A percentile compares a stretch with the other conserved stretches of the same genome.
Evolutionary conservation across 2,113 vertebrate species (phyloP).

Genomic region (Crotophaga sulcirostris): DNA sequence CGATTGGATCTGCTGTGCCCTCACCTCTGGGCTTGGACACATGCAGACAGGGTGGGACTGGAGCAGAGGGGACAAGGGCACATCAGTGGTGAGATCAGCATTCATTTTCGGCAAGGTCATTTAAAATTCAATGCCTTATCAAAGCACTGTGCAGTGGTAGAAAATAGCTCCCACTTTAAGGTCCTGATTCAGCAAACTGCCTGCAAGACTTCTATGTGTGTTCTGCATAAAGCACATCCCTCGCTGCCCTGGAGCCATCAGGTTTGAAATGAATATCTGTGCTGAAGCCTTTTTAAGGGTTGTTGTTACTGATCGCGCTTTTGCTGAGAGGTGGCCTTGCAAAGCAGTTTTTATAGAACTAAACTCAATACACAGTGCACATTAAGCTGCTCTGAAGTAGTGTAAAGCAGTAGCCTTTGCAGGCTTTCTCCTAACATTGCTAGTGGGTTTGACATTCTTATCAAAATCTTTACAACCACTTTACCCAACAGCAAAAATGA

Average conservation of each 20-base stretch:
- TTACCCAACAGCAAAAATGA: background rate
- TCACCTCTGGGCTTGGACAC: background rate
- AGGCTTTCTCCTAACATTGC: background rate
- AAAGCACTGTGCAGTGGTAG: background rate
- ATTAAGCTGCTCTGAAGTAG: background rate
- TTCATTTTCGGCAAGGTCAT: background rate
- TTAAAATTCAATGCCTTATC: background rate
- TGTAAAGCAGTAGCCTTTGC: background rate
- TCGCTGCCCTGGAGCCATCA: fast-evolving
- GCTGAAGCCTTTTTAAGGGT: background rate
- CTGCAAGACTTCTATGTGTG: background rate
- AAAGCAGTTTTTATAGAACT: background rate
- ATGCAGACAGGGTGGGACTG: background rate
- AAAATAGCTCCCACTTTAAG: background rate
- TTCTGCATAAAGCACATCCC: background rate
- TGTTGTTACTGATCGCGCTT: background rate
- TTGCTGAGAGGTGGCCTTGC: background rate
- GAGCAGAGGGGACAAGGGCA: background rate
- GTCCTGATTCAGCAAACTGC: background rate
- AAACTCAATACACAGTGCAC: background rate
- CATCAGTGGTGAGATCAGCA: fast-evolving
- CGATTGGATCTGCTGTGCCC: background rate
- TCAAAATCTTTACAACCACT: background rate
- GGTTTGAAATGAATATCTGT: background rate
- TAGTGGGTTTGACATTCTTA: background rate